Evolutionary conservation across 2,888 invertebrate genomes (phyloP).

Genomic region (Cerastis leucographa): DNA sequence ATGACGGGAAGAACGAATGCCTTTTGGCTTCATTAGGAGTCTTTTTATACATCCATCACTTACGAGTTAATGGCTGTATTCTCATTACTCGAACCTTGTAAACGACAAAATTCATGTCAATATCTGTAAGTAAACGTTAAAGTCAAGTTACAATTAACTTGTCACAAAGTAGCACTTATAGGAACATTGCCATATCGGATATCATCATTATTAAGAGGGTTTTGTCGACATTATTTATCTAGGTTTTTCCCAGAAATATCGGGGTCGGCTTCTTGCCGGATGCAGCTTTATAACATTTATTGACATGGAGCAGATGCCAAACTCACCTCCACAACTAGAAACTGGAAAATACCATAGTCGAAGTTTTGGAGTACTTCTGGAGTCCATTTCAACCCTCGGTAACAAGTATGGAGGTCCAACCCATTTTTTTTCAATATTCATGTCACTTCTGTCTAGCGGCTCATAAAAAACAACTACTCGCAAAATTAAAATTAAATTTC

Average conservation of each 20-base stretch:
- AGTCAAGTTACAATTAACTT: constrained; percentile 27
- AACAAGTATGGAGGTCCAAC: too few species aligned
- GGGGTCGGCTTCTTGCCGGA: neutral
- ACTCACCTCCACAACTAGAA: neutral
- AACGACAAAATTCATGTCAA: constrained; percentile 23
- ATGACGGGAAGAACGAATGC: neutral
- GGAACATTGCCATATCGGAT: constrained; percentile 16
- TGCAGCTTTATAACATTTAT: neutral
- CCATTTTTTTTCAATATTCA: too few species aligned
- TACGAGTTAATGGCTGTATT: constrained; percentile 12
- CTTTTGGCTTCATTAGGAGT: neutral
- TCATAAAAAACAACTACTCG: too few species aligned
- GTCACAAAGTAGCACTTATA: constrained; percentile 27
- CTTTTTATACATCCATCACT: neutral
- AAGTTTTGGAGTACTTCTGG: neutral
- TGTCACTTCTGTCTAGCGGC: too few species aligned
- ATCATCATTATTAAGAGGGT: constrained; percentile 38
- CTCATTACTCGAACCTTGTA: constrained; percentile 33
- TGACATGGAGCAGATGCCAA: neutral
- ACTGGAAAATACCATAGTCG: neutral
- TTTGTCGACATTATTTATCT: neutral
- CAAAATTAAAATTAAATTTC: too few species aligned
- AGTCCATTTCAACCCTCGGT: neutral
- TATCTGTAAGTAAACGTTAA: constrained; percentile 9
- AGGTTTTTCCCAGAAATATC: neutral